Base-by-base conservation (phyloP, 2,888 invertebrate genomes). In the Caradrina clavipalpis region DNA sequence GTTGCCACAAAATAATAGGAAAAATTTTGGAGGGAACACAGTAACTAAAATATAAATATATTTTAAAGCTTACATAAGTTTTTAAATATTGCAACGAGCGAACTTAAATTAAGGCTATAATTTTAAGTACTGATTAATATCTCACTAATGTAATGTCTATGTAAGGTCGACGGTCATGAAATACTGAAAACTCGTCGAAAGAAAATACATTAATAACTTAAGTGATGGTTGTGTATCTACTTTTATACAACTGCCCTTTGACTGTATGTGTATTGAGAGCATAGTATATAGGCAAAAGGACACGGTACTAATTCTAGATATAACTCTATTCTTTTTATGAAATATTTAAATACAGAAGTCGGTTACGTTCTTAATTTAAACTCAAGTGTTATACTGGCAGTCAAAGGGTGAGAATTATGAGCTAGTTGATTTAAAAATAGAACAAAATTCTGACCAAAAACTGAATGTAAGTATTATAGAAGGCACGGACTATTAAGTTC, bases 51-150 rank as follows among this genome's bases (percentile, higher is more conserved):
- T 85, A 86, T 83, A 86, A 88, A 84, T 84, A 85, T 81, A 84
- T 31, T 54, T 91, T 92, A 92, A 93, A 93, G 91, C 92, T 92
- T 90, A 91, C 81, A 87, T 80, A 85, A 76, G 80, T 73, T 73
- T 74, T 88, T 87, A 86, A 85, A 90, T 93, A 93, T 93, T 92
- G 92, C 93, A 90, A 90, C 88, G 49, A 88, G 86, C 85, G 58
- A 88, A 90, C 87, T 90, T 90, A 90, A 84, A 74, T 83, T 83
- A 87, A 75, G 68, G 76, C 77, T 86, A 84, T 65, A 73, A 54
- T 71, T 57, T 62, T 71, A 76, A 79, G 80, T 81, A 83, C 73
- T 66, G 78, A 85, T 82, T 82, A 69, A 82, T 82, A 76, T 86
- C 86, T 88, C 85, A 88, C 87, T 88, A 89, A 85, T 47, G 47